Base-by-base conservation (phyloP, 2,888 invertebrate genomes). In the Drosophila setosimentum region DNA sequence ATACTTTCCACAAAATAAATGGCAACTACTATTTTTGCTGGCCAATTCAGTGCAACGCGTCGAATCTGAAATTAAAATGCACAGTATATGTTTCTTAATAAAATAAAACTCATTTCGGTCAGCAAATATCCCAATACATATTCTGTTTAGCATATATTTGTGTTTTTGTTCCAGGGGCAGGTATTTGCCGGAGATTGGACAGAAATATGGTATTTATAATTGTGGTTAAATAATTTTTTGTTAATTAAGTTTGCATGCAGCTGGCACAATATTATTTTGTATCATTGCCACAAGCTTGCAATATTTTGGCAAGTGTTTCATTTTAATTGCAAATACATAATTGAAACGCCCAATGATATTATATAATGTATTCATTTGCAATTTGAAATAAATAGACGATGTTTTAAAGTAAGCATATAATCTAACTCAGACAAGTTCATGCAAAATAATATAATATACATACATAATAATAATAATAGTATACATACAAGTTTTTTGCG, bases 171-270 rank as follows among this genome's bases (percentile, higher is more conserved):
- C 8, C 13, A 29, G 3, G 2, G 11, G 16, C 30, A 32, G 6
- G 21, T 32, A 18, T 21, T 62, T 55, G 51, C 27, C 49, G 24
- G 40, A 32, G 21, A 29, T 40, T 50, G 51, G 49, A 51, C 55
- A 51, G 63, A 53, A 64, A 79, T 68, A 63, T 73, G 65, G 64
- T 78, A 75, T 76, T 87, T 89, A 76, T 68, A 70, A 78, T 68
- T 78, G 72, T 70, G 76, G 75, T 42, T 45, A 72, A 73, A 73
- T 76, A 73, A 78, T 71, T 68, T 69, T 73, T 49, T 68, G 58
- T 54, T 78, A 73, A 83, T 89, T 83, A 78, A 75, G 71, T 73
- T 75, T 68, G 18, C 50, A 58, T 76, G 33, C 48, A 64, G 71
- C 54, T 35, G 30, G 30, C 32, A n/a, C 8, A 18, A 32, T 27